These are phyloP conservation scores for Hypercompe scribonia DNA, from an alignment of 2,888 invertebrate genomes.

Conservation along the genomic window DNA sequence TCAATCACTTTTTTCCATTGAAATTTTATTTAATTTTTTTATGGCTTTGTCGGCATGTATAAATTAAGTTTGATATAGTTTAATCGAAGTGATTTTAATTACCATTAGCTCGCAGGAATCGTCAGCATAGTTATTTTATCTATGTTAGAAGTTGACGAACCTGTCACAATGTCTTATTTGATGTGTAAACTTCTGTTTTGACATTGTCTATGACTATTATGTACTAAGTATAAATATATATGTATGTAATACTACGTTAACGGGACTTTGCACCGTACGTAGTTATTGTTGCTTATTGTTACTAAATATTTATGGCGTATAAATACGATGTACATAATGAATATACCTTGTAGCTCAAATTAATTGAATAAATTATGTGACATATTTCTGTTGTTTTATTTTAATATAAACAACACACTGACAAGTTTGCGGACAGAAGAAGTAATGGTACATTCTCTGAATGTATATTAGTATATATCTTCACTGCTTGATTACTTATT, in stretches of 20 bases:
- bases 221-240: conserved; percentile 16
- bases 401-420: neutral
- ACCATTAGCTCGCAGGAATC: neutral
- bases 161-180: neutral
- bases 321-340: conserved; percentile 79
- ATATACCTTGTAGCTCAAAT: conserved; percentile 81
- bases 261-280: conserved; percentile 49
- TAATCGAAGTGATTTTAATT: neutral
- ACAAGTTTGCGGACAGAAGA: too few relatives aligned
- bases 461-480: too few relatives aligned
- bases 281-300: conserved; percentile 84
- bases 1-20: neutral
- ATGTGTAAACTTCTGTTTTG: neutral
- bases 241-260: conserved; percentile 45
- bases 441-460: too few relatives aligned
- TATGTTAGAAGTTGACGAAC: neutral
- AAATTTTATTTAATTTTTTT: neutral
- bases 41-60: neutral
- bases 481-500: too few relatives aligned
- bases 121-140: neutral
- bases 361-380: conserved; percentile 75
- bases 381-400: conserved; percentile 50
- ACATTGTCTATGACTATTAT: conserved; percentile 2
- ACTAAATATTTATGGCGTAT: conserved; percentile 71
- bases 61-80: neutral